Conservation (phyloP, 2,888 invertebrate species). For the Villa cingulata region DNA sequence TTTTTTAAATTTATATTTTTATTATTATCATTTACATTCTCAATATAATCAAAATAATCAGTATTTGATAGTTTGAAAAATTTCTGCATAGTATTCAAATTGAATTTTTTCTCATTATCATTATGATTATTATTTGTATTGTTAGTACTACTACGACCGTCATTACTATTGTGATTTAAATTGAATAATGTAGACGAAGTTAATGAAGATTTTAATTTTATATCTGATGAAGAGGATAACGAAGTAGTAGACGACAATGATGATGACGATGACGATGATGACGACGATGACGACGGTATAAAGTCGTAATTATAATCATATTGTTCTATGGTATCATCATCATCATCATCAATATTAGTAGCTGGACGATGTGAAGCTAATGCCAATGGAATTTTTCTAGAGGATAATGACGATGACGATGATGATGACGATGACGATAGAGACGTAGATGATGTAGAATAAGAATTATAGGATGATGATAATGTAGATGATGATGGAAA, state of each 20-base stretch:
- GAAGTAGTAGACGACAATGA: not conserved
- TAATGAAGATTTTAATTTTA: not conserved
- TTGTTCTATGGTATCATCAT: conserved; percentile 23
- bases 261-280: conserved; percentile 15
- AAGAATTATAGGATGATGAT: conserved; percentile 18
- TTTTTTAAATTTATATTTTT: not conserved
- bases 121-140: too few species aligned
- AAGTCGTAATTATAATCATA: conserved; percentile 23
- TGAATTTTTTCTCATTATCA: too few species aligned
- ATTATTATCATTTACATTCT: conserved; percentile 5
- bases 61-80: not conserved
- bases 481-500: conserved; percentile 12
- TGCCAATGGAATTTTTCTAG: conserved; percentile 34
- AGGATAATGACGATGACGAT: conserved; percentile 12
- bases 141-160: too few species aligned
- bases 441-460: conserved; percentile 14
- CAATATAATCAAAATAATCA: not conserved
- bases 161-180: too few species aligned
- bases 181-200: too few species aligned
- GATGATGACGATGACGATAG: not conserved
- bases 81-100: too few species aligned
- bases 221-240: not conserved
- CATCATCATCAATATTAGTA: conserved; percentile 31
- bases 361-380: conserved; percentile 37
- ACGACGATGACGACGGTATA: conserved; percentile 23